Conservation (phyloP, 2,113 vertebrate genomes). For the Plestiodon gilberti region DNA sequence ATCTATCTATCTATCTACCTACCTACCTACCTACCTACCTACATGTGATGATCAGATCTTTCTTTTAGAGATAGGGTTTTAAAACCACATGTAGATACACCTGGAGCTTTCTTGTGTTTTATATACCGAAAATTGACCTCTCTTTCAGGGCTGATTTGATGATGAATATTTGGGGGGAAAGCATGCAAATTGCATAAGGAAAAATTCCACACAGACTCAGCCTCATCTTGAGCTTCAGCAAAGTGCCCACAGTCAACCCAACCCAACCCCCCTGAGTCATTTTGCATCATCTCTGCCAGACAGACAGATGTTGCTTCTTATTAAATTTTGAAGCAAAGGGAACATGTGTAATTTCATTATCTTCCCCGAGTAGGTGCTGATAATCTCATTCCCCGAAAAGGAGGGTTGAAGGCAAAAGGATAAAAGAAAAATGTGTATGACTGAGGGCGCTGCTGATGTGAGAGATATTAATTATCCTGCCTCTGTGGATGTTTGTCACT, state of each 20-base stretch:
- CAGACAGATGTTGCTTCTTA: constrained; percentile 15
- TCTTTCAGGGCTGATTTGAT: not conserved
- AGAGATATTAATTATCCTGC: constrained; percentile 30
- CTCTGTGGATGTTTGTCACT: constrained; percentile 5
- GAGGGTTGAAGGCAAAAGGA: not conserved
- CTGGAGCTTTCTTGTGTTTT: not conserved
- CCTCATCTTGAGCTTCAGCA: not conserved
- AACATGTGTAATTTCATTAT: constrained; percentile 18
- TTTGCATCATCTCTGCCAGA: not conserved
- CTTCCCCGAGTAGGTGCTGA: not conserved
- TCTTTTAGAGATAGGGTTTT: no score
- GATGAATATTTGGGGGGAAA: no score
- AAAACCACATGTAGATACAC: no score
- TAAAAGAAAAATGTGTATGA: not conserved
- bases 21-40: not conserved
- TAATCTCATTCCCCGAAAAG: constrained; percentile 24
- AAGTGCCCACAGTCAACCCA: not conserved
- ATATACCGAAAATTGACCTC: not conserved
- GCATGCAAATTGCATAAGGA: not conserved
- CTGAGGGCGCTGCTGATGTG: not conserved
- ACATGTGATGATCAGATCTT: no score
- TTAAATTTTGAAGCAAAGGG: constrained; percentile 11
- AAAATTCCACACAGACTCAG: not conserved
- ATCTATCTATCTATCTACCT: not conserved
- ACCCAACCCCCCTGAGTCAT: not conserved